Conservation (phyloP, 2,797 vertebrate species). For the Mus caroli region DNA sequence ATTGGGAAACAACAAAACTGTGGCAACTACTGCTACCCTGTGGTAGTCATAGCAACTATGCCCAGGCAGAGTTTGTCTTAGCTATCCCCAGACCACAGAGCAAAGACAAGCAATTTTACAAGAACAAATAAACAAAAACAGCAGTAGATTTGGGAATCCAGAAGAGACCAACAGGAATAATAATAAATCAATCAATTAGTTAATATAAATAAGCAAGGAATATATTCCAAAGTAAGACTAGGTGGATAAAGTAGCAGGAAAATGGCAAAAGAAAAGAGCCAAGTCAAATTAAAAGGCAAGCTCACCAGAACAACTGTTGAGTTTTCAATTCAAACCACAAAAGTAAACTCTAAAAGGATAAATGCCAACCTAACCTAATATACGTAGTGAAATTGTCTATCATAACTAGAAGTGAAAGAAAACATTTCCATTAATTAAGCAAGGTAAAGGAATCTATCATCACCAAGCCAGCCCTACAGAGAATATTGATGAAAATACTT, state of each 20-base stretch:
- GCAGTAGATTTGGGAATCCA: neutral
- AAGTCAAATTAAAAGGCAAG: neutral
- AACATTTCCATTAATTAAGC: neutral
- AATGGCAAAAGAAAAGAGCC: neutral
- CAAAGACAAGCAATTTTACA: neutral
- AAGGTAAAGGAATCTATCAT: neutral
- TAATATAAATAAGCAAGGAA: neutral
- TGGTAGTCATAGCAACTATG: neutral
- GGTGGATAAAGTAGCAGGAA: neutral
- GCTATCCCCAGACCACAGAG: neutral
- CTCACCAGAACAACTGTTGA: neutral
- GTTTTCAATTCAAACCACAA: neutral
- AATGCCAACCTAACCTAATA: neutral
- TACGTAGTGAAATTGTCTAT: neutral
- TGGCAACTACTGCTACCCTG: neutral
- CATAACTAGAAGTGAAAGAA: neutral
- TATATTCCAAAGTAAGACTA: neutral
- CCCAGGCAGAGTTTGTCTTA: neutral
- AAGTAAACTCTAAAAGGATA: neutral
- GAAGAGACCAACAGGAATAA: neutral
- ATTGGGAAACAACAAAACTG: neutral
- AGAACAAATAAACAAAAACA: neutral
- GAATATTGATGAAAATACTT: neutral
- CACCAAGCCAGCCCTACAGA: neutral
- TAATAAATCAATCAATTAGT: neutral